Percentiles rank a stretch among this genome's conserved stretches.
Evolutionary conservation across 1,140 invertebrate genomes (phyloP).

Genomic region (Euura saliciscinereae): DNA sequence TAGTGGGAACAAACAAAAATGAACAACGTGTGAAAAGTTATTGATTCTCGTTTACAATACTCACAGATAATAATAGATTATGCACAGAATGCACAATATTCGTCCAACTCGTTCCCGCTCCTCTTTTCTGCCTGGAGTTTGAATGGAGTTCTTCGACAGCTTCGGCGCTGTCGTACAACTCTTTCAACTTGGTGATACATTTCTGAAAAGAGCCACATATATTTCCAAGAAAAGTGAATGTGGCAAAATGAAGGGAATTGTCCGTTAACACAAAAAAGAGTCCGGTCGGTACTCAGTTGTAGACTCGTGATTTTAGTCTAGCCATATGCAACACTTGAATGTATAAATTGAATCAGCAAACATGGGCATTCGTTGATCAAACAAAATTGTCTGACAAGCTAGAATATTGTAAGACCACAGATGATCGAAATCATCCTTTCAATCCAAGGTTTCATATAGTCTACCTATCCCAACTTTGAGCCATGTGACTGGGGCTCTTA

Average conservation of each 20-base stretch:
- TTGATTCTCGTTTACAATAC: neutral
- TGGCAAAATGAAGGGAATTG: constrained; percentile 7
- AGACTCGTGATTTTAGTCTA: neutral
- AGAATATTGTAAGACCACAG: no score
- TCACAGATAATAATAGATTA: constrained; percentile 36
- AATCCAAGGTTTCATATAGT: no score
- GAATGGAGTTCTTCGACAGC: constrained; percentile 30
- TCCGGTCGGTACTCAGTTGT: neutral
- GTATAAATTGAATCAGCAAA: neutral
- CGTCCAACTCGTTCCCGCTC: constrained; percentile 29
- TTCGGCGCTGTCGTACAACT: constrained; percentile 33
- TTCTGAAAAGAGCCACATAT: constrained; percentile 28
- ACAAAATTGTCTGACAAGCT: no score
- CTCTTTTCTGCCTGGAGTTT: constrained; percentile 21
- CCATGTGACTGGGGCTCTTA: no score
- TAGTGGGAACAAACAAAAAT: constrained; percentile 10
- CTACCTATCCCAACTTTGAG: no score
- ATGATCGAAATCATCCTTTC: no score
- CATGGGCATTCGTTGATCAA: no score
- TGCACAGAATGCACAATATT: constrained; percentile 32
- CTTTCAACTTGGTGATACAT: constrained; percentile 25
- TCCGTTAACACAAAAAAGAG: neutral
- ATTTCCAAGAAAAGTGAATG: neutral
- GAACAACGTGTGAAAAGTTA: neutral
- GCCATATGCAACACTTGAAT: neutral